phyloP scores from a whole-genome alignment of 2,113 vertebrate species.

The Chloropsis hardwickii region DNA sequence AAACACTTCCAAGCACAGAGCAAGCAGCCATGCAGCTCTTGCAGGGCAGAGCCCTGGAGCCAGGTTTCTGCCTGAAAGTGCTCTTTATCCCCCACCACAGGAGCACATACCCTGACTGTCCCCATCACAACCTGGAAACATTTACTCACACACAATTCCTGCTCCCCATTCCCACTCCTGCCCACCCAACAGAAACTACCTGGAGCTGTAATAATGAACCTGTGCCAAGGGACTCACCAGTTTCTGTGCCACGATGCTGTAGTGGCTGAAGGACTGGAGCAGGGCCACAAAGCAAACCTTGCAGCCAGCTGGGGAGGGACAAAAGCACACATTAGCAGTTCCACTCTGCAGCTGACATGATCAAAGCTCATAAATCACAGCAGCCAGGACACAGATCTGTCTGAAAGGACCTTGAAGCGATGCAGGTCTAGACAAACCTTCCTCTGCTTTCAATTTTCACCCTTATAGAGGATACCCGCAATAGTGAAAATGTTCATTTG shows the following conservation, averaged over 20 bases:
- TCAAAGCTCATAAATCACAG: not conserved
- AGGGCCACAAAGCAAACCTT: slow-evolving; percentile 91
- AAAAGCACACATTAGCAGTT: not conserved
- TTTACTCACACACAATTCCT: not conserved
- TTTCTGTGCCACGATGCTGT: slow-evolving; percentile 85
- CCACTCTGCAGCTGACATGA: not conserved
- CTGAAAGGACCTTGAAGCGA: not conserved
- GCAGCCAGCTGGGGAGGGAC: slow-evolving; percentile 79
- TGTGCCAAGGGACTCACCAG: slow-evolving; percentile 75
- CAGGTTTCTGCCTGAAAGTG: not conserved
- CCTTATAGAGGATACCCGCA: not conserved
- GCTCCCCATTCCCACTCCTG: not conserved
- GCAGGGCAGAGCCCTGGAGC: not conserved
- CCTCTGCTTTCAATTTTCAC: not conserved
- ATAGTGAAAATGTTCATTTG: not conserved
- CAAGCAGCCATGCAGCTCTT: rapidly evolving
- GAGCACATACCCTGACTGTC: not conserved
- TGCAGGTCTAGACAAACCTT: not conserved
- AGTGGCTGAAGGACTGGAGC: slow-evolving; percentile 93
- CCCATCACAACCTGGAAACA: not conserved
- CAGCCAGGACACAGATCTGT: not conserved
- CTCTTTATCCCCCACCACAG: not conserved
- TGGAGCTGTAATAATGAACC: no score
- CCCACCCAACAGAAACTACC: not conserved
- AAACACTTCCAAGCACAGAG: not conserved